Base-by-base conservation (phyloP, 2,113 vertebrate species). In the Tamias sibiricus region DNA sequence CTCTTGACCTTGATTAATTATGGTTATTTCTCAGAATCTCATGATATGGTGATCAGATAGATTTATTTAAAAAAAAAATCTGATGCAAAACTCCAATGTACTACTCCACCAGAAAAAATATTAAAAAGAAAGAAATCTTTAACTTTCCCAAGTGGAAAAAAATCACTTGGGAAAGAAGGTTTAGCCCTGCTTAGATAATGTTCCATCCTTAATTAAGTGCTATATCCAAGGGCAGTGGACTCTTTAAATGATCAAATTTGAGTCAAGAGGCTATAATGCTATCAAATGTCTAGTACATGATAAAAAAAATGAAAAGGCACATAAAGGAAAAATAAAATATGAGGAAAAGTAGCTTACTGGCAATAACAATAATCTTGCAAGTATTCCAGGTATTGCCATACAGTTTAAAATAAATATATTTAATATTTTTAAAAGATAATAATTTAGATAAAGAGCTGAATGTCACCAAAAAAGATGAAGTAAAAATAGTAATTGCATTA, bases 1-100 rank as follows among this genome's bases (percentile, higher is more conserved):
- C 79, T 68, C 44, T 68, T 92, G 35, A 68, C 12, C 54, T 82
- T 91, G 54, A 72, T 77, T 85, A 95, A 87, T 80, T 80, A 77
- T 24, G 24, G 14, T 71, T 72, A 35, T 49, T 24, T 97, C 54
- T 82, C 72, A 82, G 22, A 20, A n/a, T 72, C 62, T 54, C 10
- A n/a, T 54, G 30, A 52, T 72, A 7, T 30, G 14, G 19, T 68
- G 20, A 76, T 2, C 57, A 95, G 72, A 69, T 4, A 90, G 47
- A 19, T 57, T 82, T 35, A n/a, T n/a, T n/a, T n/a, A n/a, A n/a
- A 12, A 49, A 81, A 76, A 68, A 72, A 86, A 16, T 1, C 1
- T 35, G 35, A 30, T 37, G 26, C 32, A 84, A 85, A 71, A 75
- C 75, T 57, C 17, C 22, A 76, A n/a, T 19, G 42, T 69, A 80